These are phyloP conservation scores for Probosciger aterrimus DNA, from an alignment of 2,113 vertebrate genomes.

Conservation along the genomic window DNA sequence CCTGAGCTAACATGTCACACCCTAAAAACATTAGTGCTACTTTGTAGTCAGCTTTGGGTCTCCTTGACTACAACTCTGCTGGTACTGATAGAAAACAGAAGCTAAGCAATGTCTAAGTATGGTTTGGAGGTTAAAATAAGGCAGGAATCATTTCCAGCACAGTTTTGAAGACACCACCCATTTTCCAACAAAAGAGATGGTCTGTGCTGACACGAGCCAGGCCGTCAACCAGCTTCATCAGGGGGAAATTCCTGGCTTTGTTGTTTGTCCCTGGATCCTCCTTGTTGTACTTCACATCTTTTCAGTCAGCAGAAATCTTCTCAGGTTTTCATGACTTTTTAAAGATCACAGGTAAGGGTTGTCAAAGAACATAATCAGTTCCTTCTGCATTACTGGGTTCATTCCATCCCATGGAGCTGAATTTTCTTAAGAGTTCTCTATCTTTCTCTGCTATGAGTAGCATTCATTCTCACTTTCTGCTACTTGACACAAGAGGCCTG, in stretches of 20 bases:
- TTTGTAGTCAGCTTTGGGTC: neutral
- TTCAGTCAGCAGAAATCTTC: neutral
- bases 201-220: neutral
- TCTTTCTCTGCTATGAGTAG: neutral
- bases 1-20: neutral
- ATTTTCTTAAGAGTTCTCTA: neutral
- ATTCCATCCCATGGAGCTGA: neutral
- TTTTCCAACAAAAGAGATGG: neutral
- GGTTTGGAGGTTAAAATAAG: neutral
- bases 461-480: neutral
- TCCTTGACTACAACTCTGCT: neutral
- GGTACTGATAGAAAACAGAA: neutral
- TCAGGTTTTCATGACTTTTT: neutral
- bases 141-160: neutral
- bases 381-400: neutral
- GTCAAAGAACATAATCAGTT: neutral
- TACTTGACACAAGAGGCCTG: rapidly evolving
- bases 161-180: neutral
- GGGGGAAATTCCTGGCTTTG: neutral
- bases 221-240: neutral
- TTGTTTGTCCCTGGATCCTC: neutral
- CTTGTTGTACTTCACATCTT: neutral
- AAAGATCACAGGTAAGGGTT: neutral
- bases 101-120: neutral
- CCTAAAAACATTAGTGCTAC: neutral